Evolutionary conservation across 2,113 vertebrate genomes (phyloP), one percentile per base, ranked within the genome.

Genomic region (Nestor notabilis): DNA sequence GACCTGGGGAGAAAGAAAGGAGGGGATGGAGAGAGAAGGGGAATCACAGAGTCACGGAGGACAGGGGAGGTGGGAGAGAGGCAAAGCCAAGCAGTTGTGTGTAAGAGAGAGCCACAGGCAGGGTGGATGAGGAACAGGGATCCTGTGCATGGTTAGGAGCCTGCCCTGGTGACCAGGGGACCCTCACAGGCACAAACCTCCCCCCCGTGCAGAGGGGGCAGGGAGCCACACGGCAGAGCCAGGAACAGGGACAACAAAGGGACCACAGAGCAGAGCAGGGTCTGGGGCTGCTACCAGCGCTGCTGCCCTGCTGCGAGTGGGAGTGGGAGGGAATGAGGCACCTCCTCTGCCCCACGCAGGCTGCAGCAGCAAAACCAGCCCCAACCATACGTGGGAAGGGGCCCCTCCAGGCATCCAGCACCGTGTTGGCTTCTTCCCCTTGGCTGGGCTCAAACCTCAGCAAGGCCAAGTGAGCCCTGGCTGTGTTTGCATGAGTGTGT

Each of bases 1-100:
- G 96, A 99, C 99, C 99, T 99, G 98, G 95, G 97, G 93, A 97
- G 94, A 97, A 95, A 95, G 60, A 97, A 50, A 95, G 64, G 91
- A 82, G 90, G 93, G 94, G 49, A 94, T 86, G 90, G 95, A 96
- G 95, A 95, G 60, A 95, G 86, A 90, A 83, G 60, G 89, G 83
- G 86, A 83, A 65, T 17, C 3, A 1, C 75, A 70, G 75, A 55
- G 55, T 20, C 49, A n/a, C 0, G 1, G 68, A 21, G 25, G 5
- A 70, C 15, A 83, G 33, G 39, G 55, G 23, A 66, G 44, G 33
- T 7, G 43, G 41, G 47, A 85, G 64, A 94, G 68, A 79, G 39
- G 37, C 33, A 91, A 90, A 89, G 63, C 87, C 41, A 50, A 85
- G 91, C 8, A 81, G 87, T 17, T 0, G 0, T 17, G 41, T 31